phyloP scores from a whole-genome alignment of 2,888 invertebrate genomes.

The Therioaphis trifolii region DNA sequence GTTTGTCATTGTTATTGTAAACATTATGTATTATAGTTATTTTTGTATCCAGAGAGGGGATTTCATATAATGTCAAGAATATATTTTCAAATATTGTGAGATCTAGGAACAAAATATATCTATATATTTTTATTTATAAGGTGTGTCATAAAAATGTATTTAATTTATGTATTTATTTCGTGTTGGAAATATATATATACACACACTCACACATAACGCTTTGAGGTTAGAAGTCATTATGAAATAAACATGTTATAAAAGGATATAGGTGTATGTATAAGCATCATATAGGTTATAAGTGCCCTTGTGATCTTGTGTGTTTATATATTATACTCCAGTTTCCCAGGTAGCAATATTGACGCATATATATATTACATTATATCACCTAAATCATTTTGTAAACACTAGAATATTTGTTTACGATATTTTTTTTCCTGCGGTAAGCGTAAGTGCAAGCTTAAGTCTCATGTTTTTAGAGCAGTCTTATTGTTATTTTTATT shows the following conservation, averaged over 20 bases:
- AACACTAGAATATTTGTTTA: neutral
- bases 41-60: neutral
- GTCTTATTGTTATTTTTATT: conserved; percentile 25
- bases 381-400: neutral
- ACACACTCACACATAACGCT: too few relatives aligned
- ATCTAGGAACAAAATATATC: neutral
- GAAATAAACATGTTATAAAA: neutral
- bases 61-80: neutral
- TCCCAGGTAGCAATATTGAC: neutral
- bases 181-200: neutral
- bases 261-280: neutral
- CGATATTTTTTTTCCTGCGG: neutral
- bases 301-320: neutral
- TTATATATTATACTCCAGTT: neutral
- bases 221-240: neutral
- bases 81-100: neutral
- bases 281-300: neutral
- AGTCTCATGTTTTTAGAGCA: conserved; percentile 21
- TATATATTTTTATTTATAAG: neutral
- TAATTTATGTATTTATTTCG: neutral
- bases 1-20: too few relatives aligned
- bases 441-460: neutral
- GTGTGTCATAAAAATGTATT: neutral
- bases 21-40: neutral
- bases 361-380: neutral